phyloP scores from a whole-genome alignment of 2,797 vertebrate genomes.

The Sebastes itinus region DNA sequence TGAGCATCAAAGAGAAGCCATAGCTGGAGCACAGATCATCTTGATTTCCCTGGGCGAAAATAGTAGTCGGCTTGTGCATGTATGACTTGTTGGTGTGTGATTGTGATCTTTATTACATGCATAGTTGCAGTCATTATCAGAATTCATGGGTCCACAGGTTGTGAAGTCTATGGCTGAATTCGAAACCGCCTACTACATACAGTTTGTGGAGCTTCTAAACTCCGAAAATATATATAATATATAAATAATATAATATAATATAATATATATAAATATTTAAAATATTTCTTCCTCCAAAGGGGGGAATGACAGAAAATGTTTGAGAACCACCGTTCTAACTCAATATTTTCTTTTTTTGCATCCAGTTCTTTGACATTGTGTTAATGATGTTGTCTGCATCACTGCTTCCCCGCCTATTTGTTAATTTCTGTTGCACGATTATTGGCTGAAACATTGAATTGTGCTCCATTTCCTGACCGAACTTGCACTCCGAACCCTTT shows the following conservation, averaged over 20 bases:
- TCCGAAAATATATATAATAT: too few species aligned
- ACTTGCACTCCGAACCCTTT: background rate
- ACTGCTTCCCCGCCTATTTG: background rate
- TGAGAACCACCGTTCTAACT: background rate
- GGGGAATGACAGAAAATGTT: too few species aligned
- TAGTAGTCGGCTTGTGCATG: conserved; percentile 28
- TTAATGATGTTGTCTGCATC: background rate
- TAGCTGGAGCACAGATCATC: conserved; percentile 65
- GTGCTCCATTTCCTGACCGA: background rate
- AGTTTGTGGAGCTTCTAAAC: too few species aligned
- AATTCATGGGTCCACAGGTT: background rate
- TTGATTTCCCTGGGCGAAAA: conserved; percentile 67
- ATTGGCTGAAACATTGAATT: background rate
- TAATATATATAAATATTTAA: too few species aligned
- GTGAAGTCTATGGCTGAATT: background rate
- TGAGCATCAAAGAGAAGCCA: conserved; percentile 75
- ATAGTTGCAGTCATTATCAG: background rate
- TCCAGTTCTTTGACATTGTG: background rate
- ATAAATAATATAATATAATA: too few species aligned
- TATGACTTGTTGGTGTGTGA: conserved; percentile 30
- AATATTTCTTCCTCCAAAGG: too few species aligned
- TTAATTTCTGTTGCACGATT: background rate
- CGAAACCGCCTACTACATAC: too few species aligned
- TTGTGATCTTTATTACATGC: conserved; percentile 33
- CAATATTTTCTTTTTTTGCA: background rate